A percentile compares a stretch with the other conserved stretches of the same genome.
These are phyloP conservation scores for Pardosa pseudoannulata DNA, from an alignment of 2,888 invertebrate species.

Conservation along the genomic window DNA sequence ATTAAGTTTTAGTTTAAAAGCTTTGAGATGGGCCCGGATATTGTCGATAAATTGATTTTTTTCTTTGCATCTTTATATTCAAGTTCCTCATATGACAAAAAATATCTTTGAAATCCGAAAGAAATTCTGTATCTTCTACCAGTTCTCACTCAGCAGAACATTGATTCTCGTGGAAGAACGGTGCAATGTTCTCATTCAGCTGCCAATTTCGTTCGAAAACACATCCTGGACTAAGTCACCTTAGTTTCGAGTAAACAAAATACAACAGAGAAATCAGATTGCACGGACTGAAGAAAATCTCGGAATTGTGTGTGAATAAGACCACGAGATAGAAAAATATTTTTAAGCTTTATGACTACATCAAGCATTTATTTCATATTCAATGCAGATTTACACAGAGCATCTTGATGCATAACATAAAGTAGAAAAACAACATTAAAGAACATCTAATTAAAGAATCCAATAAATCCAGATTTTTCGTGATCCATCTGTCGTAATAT, in stretches of 20 bases:
- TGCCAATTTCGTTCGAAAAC: slow-evolving; percentile 38
- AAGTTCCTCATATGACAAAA: no score
- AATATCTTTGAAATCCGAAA: slow-evolving; percentile 27
- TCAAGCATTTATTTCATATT: slow-evolving; percentile 33
- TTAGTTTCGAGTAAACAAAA: slow-evolving; percentile 19
- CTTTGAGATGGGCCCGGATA: no score
- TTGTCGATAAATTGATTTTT: no score
- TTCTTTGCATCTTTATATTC: no score
- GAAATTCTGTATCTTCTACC: slow-evolving; percentile 14
- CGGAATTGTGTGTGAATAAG: slow-evolving; percentile 28
- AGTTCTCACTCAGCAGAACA: slow-evolving; percentile 23
- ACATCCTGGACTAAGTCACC: slow-evolving; percentile 9
- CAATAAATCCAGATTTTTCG: slow-evolving; percentile 1
- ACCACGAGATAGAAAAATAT: slow-evolving; percentile 38
- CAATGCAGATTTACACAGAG: slow-evolving; percentile 20
- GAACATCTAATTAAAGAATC: slow-evolving; percentile 23
- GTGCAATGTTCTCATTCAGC: slow-evolving; percentile 16
- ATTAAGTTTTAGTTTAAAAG: no score
- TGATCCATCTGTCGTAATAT: slow-evolving; percentile 32
- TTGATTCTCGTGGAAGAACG: slow-evolving; percentile 3
- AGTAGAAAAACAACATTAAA: slow-evolving; percentile 21
- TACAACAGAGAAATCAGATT: slow-evolving; percentile 22
- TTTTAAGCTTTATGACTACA: slow-evolving; percentile 35
- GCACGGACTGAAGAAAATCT: slow-evolving; percentile 14
- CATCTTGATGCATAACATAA: slow-evolving; percentile 25